These are phyloP conservation scores for Mirza zaza DNA, from an alignment of 2,113 vertebrate species.

Conservation along the genomic window DNA sequence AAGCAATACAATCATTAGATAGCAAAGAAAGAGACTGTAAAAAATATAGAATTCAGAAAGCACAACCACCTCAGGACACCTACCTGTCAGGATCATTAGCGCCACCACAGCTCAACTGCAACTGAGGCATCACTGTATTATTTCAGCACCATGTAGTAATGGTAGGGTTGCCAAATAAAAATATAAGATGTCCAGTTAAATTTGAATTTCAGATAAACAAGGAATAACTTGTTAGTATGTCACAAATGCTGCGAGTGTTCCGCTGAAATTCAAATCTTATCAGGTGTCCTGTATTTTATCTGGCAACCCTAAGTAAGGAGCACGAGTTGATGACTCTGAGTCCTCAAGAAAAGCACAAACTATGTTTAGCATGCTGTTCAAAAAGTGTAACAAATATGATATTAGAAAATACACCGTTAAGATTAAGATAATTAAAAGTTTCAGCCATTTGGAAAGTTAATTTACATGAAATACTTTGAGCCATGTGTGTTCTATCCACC, in stretches of 20 bases:
- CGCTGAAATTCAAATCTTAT: conserved; percentile 47
- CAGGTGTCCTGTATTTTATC: conserved; percentile 34
- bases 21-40: neutral
- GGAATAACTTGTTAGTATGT: neutral
- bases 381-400: neutral
- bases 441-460: conserved; percentile 10
- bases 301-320: neutral
- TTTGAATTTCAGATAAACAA: conserved; percentile 49
- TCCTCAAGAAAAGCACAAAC: conserved; percentile 17
- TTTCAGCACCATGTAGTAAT: neutral
- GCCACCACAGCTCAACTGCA: neutral
- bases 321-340: neutral
- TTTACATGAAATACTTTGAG: neutral
- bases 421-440: neutral
- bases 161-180: conserved; percentile 18
- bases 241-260: neutral
- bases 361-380: neutral
- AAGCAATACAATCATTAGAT: neutral
- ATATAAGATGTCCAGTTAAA: conserved; percentile 10
- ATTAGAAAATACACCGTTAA: conserved; percentile 3
- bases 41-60: neutral
- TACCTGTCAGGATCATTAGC: neutral
- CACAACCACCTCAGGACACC: neutral
- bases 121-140: neutral
- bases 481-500: neutral